Evolutionary conservation across 2,113 vertebrate genomes (phyloP), one percentile per base, ranked within the genome.

Genomic region (Brachirus orientalis): DNA sequence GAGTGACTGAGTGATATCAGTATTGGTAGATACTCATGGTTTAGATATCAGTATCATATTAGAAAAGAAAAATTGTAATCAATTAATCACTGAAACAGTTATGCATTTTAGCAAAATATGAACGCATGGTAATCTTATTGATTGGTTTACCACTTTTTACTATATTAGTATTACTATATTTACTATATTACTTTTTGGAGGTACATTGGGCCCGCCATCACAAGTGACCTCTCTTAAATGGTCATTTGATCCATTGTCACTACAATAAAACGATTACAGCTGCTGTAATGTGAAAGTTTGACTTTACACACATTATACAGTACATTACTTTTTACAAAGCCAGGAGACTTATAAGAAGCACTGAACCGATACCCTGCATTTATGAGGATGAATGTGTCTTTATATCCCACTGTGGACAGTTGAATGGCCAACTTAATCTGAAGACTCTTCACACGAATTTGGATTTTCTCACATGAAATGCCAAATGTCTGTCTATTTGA

Each of bases 401-500:
- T 61, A 37, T 11, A 47, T 16, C 46, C 13, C 7, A 48, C 57
- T 40, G 35, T 20, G 61, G 72, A 82, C 59, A 61, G 54, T 19
- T 75, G 64, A 80, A 78, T 58, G 57, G 64, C 43, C 47, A 59
- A 75, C 63, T 80, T 75, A 47, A 70, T 79, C 69, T 68, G 44
- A 71, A 41, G 17, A 69, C 67, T 81, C 51, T 72, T 28, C 72
- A 67, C 77, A 75, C 37, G 53, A 55, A 55, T 55, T 55, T 55
- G 35, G 36, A 38, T 85, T 86, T 75, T 67, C 54, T 51, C 54
- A 69, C 64, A 75, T 66, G 45, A 82, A 80, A 86, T 82, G 76
- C 69, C 83, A 89, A 76, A 72, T 1, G 71, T 82, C 69, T 77
- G 74, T 82, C 75, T 75, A 4, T 74, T 75, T 84, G 74, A 80